phyloP scores from a whole-genome alignment of 2,113 vertebrate genomes.

The Meles meles region DNA sequence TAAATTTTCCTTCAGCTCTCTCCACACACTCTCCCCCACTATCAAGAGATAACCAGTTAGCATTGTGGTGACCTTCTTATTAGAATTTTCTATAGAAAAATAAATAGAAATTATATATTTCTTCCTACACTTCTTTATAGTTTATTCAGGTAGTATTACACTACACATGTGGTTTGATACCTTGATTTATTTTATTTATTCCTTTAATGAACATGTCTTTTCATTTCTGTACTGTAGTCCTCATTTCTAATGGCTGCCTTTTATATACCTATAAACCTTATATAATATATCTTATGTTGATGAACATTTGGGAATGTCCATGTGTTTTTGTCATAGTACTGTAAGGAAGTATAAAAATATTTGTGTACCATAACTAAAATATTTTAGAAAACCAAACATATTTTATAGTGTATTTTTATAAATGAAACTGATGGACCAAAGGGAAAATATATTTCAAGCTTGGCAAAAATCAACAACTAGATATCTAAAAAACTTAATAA shows the following conservation, averaged over 20 bases:
- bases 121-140: background rate
- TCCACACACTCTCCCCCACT: fast-evolving
- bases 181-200: background rate
- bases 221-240: background rate
- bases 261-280: background rate
- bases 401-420: background rate
- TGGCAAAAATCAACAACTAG: background rate
- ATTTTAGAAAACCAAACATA: background rate
- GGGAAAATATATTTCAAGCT: background rate
- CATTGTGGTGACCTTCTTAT: background rate
- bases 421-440: background rate
- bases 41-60: background rate
- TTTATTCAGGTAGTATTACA: background rate
- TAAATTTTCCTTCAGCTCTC: background rate
- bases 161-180: background rate
- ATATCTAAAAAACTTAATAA: background rate
- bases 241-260: background rate
- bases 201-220: background rate
- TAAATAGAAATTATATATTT: background rate
- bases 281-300: background rate
- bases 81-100: background rate
- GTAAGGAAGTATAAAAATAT: background rate
- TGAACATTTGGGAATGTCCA: background rate
- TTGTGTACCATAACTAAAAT: background rate
- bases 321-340: background rate